These are phyloP conservation scores for Siniperca knerii DNA, from an alignment of 2,113 vertebrate species.

Conservation along the genomic window DNA sequence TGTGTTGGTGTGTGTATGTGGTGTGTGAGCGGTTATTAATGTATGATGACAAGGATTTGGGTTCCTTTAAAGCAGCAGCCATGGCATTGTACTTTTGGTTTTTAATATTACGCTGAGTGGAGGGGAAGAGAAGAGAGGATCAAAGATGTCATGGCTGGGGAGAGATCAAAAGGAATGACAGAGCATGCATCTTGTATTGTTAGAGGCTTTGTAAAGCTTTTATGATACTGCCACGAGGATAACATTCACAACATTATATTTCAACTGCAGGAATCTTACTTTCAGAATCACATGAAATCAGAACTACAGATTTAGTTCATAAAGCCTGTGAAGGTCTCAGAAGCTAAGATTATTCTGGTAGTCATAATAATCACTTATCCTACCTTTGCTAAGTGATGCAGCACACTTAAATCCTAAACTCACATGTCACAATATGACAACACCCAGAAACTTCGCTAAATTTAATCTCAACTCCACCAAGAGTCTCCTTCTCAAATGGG, in stretches of 20 bases:
- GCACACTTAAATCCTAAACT: constrained; percentile 33
- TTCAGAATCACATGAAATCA: constrained; percentile 37
- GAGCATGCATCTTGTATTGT: constrained; percentile 63
- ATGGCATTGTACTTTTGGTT: constrained; percentile 62
- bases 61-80: constrained; percentile 59
- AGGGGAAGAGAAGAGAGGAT: constrained; percentile 68
- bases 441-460: constrained; percentile 21
- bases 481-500: constrained; percentile 38
- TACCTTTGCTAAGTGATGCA: constrained; percentile 40
- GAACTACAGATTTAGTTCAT: constrained; percentile 22
- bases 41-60: constrained; percentile 73
- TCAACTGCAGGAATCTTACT: constrained; percentile 36
- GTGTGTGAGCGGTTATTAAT: constrained; percentile 67
- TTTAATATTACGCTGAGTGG: constrained; percentile 72
- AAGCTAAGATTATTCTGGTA: constrained; percentile 32
- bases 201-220: constrained; percentile 67
- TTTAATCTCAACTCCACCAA: constrained; percentile 48
- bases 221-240: constrained; percentile 52
- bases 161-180: constrained; percentile 71
- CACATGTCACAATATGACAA: constrained; percentile 27
- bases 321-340: constrained; percentile 23
- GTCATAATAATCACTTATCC: constrained; percentile 44
- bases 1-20: constrained; percentile 56
- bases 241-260: constrained; percentile 47
- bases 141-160: constrained; percentile 67